Evolutionary conservation across 2,888 invertebrate genomes (phyloP), one percentile per base, ranked within the genome.

Genomic region (Hypselothyrea guttata): DNA sequence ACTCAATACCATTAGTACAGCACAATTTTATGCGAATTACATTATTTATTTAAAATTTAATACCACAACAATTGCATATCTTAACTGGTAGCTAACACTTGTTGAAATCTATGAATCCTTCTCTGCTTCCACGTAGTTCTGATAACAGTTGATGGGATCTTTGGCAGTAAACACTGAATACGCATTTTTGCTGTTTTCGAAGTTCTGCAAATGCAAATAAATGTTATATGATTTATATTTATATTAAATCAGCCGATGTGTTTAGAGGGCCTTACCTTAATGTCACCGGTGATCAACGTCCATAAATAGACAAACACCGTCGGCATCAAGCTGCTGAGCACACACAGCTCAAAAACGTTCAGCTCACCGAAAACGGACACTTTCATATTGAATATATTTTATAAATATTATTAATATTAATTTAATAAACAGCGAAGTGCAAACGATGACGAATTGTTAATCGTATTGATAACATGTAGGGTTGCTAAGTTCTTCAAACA

Each of bases 101-200:
- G 34, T 7, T 5, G 18, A 22, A n/a, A 12, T 4, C 35, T 69
- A 68, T 8, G 61, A 45, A 38, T 66, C 63, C 33, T 78, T 75
- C 15, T 65, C 53, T 15, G 73, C 70, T 7, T 69, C 46, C 4
- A 51, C 35, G 53, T 72, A 88, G 13, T 83, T 67, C 68, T 89
- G 89, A 55, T 89, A 89, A 40, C 89, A 89, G 56, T 89, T 89
- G 2, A 89, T 55, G 0, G 88, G 88, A 56, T 89, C 89, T 46
- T 72, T 71, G 1, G 88, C 88, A 0, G 71, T 63, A 38, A 62
- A 89, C 1, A 67, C 70, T 2, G 73, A 66, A 53, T 70, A 87
- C 0, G 79, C 69, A 28, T 46, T 41, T 12, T 69, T 76, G 53
- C 89, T 89, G 9, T 58, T 67, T 12, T 61, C 53, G 48, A 89